Conservation (phyloP, 2,113 vertebrate genomes). For the Mesocricetus auratus region DNA sequence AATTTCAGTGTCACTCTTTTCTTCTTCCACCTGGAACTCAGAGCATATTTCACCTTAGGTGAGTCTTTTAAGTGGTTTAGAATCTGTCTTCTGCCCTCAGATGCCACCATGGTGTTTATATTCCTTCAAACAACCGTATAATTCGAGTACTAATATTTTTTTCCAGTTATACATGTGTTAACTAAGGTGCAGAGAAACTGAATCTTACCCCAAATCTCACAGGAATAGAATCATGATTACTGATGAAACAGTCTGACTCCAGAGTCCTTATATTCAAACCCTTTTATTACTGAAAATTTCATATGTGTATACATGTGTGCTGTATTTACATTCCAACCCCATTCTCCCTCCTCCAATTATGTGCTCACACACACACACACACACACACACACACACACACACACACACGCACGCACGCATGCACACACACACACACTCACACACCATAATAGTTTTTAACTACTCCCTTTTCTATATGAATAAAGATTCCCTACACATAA, state of each 20-base stretch:
- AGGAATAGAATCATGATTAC: not conserved
- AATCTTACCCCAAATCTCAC: not conserved
- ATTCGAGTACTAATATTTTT: not conserved
- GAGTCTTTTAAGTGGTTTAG: not conserved
- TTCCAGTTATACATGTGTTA: not conserved
- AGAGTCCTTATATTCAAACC: not conserved
- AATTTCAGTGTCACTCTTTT: not conserved
- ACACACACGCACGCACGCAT: not conserved
- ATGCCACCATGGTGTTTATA: not conserved
- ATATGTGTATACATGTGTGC: not conserved
- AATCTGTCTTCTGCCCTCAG: slow-evolving; percentile 11
- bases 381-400: too few species aligned
- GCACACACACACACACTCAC: too few species aligned
- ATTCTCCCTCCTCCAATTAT: not conserved
- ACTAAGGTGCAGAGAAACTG: not conserved
- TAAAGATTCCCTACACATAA: not conserved
- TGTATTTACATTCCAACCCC: not conserved
- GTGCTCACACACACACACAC: not conserved
- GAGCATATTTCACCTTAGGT: not conserved
- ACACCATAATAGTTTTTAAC: not conserved
- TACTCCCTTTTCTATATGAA: not conserved
- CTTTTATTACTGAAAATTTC: not conserved
- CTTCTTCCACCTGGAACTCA: not conserved
- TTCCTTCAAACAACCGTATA: slow-evolving; percentile 2
- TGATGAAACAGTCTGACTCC: not conserved